A percentile compares a stretch with the other conserved stretches of the same genome.
phyloP scores from a whole-genome alignment of 2,888 invertebrate species.

The Bombyx huttoni region DNA sequence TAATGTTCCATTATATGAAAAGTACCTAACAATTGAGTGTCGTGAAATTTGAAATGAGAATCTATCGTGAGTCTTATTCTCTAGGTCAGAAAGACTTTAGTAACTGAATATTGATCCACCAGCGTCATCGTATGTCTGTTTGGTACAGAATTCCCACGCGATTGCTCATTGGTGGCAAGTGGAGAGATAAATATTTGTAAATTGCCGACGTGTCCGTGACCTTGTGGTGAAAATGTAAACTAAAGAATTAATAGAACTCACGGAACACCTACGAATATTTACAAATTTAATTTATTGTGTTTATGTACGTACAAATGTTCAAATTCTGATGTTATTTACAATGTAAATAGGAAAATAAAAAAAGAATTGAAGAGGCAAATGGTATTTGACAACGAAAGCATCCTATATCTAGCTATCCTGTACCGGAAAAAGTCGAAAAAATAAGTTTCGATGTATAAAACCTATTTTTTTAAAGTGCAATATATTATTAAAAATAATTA shows the following conservation, averaged over 20 bases:
- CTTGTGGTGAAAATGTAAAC: slow-evolving; percentile 23
- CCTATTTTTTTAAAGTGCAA: no score
- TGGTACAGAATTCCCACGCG: slow-evolving; percentile 52
- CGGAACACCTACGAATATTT: background rate
- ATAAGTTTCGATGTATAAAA: no score
- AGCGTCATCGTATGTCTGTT: slow-evolving; percentile 3
- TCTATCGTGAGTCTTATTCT: background rate
- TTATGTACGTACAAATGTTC: background rate
- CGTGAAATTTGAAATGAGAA: background rate
- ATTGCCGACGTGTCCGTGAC: slow-evolving; percentile 37
- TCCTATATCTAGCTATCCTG: no score
- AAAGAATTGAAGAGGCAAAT: no score
- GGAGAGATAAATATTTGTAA: slow-evolving; percentile 64
- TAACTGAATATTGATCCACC: background rate
- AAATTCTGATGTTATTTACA: background rate
- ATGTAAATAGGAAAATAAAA: background rate
- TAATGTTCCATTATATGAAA: no score
- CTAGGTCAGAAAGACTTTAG: slow-evolving; percentile 1
- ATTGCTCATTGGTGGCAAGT: slow-evolving; percentile 49
- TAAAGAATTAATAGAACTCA: slow-evolving; percentile 1
- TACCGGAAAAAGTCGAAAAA: no score
- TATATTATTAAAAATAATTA: no score
- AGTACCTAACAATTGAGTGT: no score
- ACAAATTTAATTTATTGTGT: background rate
- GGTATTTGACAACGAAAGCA: no score